A percentile compares a stretch with the other conserved stretches of the same genome.
phyloP scores from a whole-genome alignment of 2,888 invertebrate genomes.

The Vannuccia rotundouncinata region DNA sequence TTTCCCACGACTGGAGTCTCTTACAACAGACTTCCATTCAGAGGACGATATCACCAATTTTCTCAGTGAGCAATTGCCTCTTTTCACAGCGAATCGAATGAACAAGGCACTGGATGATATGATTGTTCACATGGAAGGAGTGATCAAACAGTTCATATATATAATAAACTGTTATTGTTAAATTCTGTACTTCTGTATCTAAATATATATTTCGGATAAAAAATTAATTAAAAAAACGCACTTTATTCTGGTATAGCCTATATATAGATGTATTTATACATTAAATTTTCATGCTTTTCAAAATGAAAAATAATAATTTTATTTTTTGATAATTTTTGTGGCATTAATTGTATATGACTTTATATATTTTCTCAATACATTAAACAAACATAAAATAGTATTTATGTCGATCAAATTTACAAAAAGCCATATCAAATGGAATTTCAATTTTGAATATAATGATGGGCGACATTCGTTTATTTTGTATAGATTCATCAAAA shows the following conservation, averaged over 20 bases:
- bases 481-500: too few relatives aligned
- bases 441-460: too few relatives aligned
- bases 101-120: constrained; percentile 19
- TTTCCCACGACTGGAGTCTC: constrained; percentile 24
- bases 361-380: too few relatives aligned
- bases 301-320: too few relatives aligned
- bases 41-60: constrained; percentile 1
- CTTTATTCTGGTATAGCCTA: constrained; percentile 5
- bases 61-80: constrained; percentile 18
- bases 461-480: too few relatives aligned
- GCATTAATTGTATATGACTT: too few relatives aligned
- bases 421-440: too few relatives aligned
- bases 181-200: constrained; percentile 23
- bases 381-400: too few relatives aligned
- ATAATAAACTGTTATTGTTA: constrained; percentile 17
- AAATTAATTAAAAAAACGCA: background rate
- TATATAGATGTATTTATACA: too few relatives aligned
- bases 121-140: constrained; percentile 8
- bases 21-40: constrained; percentile 10
- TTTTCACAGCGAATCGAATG: constrained; percentile 4
- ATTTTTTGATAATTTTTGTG: too few relatives aligned
- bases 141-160: background rate
- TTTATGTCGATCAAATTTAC: too few relatives aligned
- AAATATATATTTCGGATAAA: background rate
- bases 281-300: too few relatives aligned